These are phyloP conservation scores for Hanleya hanleyi DNA, from an alignment of 2,888 invertebrate species.

Conservation along the genomic window DNA sequence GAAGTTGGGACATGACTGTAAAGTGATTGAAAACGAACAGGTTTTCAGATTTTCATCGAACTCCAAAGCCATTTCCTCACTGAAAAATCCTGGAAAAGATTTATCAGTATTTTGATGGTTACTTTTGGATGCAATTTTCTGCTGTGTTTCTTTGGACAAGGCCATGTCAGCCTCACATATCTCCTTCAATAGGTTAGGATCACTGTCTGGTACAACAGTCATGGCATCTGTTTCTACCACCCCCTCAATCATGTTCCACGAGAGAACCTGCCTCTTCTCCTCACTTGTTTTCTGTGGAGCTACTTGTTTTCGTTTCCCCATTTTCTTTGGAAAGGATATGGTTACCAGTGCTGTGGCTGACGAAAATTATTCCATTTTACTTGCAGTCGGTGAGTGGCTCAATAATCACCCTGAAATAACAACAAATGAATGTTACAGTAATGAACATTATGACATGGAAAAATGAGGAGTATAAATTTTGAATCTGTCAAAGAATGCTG, in stretches of 20 bases:
- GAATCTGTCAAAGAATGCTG: too few species aligned
- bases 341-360: too few species aligned
- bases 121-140: background rate
- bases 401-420: too few species aligned
- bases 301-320: constrained; percentile 64
- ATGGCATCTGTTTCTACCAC: constrained; percentile 17
- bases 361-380: too few species aligned
- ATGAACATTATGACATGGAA: too few species aligned
- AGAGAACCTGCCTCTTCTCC: constrained; percentile 53
- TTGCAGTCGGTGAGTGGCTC: too few species aligned
- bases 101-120: background rate
- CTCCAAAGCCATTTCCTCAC: background rate
- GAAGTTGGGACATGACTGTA: constrained; percentile 22
- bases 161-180: background rate
- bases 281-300: constrained; percentile 52
- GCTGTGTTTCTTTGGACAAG: background rate
- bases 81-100: background rate
- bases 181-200: constrained; percentile 32
- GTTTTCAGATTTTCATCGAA: constrained; percentile 44
- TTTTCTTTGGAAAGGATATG: too few species aligned
- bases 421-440: too few species aligned
- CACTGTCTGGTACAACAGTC: constrained; percentile 40
- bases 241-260: constrained; percentile 67
- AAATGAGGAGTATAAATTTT: too few species aligned
- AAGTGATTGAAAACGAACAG: constrained; percentile 46